phyloP scores from a whole-genome alignment of 2,888 invertebrate genomes.

The Acrobasis consociella region DNA sequence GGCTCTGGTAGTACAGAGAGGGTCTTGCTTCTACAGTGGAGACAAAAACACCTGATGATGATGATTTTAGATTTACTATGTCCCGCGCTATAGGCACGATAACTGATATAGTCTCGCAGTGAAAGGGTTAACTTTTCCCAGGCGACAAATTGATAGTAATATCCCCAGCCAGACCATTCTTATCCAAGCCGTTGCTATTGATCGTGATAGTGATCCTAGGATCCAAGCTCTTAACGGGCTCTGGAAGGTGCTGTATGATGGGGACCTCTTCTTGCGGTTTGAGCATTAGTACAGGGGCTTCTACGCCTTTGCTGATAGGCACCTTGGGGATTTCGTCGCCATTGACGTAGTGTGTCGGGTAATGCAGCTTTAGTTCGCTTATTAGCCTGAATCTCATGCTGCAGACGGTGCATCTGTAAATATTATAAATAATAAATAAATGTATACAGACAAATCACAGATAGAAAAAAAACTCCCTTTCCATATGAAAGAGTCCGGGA shows the following conservation, averaged over 20 bases:
- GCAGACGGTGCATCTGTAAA: conserved; percentile 69
- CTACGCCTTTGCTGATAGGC: conserved; percentile 28
- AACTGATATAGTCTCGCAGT: too few species aligned
- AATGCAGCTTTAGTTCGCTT: conserved; percentile 71
- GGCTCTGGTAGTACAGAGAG: too few species aligned
- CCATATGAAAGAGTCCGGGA: too few species aligned
- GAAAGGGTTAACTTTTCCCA: conserved; percentile 46
- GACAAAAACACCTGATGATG: too few species aligned
- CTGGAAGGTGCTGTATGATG: background rate
- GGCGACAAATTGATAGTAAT: conserved; percentile 62
- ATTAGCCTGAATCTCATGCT: conserved; percentile 62
- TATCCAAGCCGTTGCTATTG: conserved; percentile 40
- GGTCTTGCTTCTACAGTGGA: too few species aligned
- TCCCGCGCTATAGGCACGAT: too few species aligned
- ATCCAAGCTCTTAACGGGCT: conserved; percentile 15
- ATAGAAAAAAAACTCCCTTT: too few species aligned
- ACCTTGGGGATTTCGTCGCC: conserved; percentile 33
- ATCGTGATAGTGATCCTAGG: conserved; percentile 31
- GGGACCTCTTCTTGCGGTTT: conserved; percentile 20
- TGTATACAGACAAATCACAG: too few species aligned
- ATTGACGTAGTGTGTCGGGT: conserved; percentile 66
- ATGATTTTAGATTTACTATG: too few species aligned
- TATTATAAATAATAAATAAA: too few species aligned
- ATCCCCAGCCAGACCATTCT: conserved; percentile 57
- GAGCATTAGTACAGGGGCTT: conserved; percentile 26